Base-by-base conservation (phyloP, 2,888 invertebrate genomes). In the Macaria liturata region DNA sequence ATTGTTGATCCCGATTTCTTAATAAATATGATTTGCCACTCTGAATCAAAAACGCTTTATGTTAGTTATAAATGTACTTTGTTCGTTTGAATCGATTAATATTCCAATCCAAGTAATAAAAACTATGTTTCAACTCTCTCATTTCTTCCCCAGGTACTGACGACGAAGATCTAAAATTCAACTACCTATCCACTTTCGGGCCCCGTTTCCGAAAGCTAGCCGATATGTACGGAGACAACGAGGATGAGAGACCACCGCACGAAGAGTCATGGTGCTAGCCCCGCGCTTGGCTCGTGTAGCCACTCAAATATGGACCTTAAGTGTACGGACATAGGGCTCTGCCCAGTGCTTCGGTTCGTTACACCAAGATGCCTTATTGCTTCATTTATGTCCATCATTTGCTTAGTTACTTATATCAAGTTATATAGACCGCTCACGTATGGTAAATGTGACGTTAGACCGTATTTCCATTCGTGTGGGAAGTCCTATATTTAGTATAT, bases 181-280 rank as follows among this genome's bases (percentile, higher is more conserved):
- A 98, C 88, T 98, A 98, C 81, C 91, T 98, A 72, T 97, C 97
- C 46, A 97, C 97, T 81, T 98, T 98, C 88, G 98, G 98, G 49
- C 98, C 98, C n/a, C 94, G 98, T 66, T 98, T 98, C 94, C 95
- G 97, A 71, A 98, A 98, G 76, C 88, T 98, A 68, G 98, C 98
- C 49, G 97, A 98, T 76, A 97, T 98, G 97, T 98, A 98, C 78
- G 97, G 97, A n/a, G 97, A 97, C 78, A 96, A 96, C 62, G 97
- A 97, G 71, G 97, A 97, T 70, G 95, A 95, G 61, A 94, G 95
- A 74, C 95, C 95, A 61, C 95, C 95, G 54, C 95, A 94, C 71
- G 96, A 96, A 81, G 97, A 96, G 77, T 95, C 96, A 64, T 97
- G 97, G 97, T 96, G 97, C 94, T 96, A 92, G 88, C 92, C 80